A percentile compares a stretch with the other conserved stretches of the same genome.
Evolutionary conservation across 2,797 vertebrate species (phyloP).

Genomic region (Semaprochilodus insignis): DNA sequence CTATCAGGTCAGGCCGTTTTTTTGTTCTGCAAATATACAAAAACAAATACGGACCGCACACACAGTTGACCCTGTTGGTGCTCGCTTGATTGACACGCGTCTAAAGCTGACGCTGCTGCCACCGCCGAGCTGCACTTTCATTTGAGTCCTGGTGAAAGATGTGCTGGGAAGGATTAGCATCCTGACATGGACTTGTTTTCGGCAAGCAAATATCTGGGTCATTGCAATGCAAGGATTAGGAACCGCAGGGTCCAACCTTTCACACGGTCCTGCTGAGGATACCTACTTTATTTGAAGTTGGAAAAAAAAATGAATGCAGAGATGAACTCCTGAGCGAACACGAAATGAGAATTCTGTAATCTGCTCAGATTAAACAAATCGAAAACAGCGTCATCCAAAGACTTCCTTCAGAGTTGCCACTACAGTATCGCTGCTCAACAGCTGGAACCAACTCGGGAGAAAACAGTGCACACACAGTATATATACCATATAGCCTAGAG

Average conservation of each 20-base stretch:
- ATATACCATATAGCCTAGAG: neutral
- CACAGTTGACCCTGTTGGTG: neutral
- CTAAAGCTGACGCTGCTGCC: constrained; percentile 11
- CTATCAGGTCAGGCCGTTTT: too few relatives aligned
- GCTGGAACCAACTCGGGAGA: neutral
- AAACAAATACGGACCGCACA: neutral
- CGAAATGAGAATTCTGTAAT: neutral
- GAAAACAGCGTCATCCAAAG: neutral
- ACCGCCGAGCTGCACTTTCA: neutral
- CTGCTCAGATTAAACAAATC: neutral
- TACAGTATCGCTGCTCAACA: neutral
- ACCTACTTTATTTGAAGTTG: neutral
- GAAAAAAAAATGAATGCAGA: neutral
- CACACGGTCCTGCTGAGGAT: neutral
- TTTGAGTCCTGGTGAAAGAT: constrained; percentile 2
- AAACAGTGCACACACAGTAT: neutral
- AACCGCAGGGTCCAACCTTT: neutral
- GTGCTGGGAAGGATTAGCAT: constrained; percentile 3
- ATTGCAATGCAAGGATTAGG: constrained; percentile 25
- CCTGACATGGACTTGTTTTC: constrained; percentile 21
- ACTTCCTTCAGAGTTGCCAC: too few relatives aligned
- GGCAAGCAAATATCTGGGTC: constrained; percentile 15
- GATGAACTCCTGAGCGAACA: neutral
- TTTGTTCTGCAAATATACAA: neutral
- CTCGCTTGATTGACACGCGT: constrained; percentile 10